Percentiles rank a stretch among this genome's conserved stretches.
phyloP scores from a whole-genome alignment of 2,888 invertebrate genomes.

The Muschampia plurimacula region DNA sequence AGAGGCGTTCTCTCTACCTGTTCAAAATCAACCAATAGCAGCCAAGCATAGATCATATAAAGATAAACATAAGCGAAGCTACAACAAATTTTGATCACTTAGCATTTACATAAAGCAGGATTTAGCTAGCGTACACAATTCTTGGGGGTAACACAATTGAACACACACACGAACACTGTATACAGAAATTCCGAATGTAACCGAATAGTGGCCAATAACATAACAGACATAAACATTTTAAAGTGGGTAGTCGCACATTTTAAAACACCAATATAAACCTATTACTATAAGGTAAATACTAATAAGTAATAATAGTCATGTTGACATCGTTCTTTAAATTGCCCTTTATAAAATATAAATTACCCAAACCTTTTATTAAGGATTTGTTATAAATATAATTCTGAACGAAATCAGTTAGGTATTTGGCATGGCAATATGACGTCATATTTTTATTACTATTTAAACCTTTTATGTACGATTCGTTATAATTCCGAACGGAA shows the following conservation, averaged over 20 bases:
- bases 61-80: constrained; percentile 29
- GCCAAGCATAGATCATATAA: constrained; percentile 15
- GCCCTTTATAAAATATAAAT: too few relatives aligned
- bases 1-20: background rate
- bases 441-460: too few relatives aligned
- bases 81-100: constrained; percentile 25
- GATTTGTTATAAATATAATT: too few relatives aligned
- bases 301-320: too few relatives aligned
- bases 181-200: constrained; percentile 36
- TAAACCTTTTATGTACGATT: too few relatives aligned
- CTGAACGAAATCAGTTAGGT: too few relatives aligned
- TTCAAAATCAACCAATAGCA: constrained; percentile 12
- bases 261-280: too few relatives aligned
- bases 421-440: too few relatives aligned
- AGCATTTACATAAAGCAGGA: constrained; percentile 25
- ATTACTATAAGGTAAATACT: too few relatives aligned
- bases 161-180: constrained; percentile 34
- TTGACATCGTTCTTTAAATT: too few relatives aligned
- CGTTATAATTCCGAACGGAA: too few relatives aligned
- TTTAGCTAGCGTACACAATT: constrained; percentile 33
- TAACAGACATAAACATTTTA: background rate
- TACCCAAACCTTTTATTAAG: too few relatives aligned
- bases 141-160: background rate
- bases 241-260: background rate
- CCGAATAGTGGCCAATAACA: constrained; percentile 17